Evolutionary conservation across 2,113 vertebrate genomes (phyloP).

Genomic region (Psophia crepitans): DNA sequence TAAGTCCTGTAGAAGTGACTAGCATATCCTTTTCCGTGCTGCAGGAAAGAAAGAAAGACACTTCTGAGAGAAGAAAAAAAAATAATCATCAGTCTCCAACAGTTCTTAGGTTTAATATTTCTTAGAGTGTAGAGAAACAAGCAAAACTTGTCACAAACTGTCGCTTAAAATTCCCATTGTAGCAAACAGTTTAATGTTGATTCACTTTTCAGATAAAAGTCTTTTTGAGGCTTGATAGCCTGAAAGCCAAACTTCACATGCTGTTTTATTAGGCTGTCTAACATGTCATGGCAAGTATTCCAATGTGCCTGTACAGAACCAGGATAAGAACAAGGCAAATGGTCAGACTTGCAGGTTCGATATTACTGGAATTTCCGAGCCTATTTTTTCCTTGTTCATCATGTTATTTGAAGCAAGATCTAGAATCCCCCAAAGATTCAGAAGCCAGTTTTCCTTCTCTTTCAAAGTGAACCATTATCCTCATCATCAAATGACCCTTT

Average conservation of each 20-base stretch:
- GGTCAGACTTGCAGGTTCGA: not conserved
- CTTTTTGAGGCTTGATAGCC: not conserved
- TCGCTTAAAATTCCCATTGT: not conserved
- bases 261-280: conserved; percentile 2
- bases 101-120: conserved; percentile 26
- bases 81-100: not conserved
- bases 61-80: conserved; percentile 61
- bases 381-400: not conserved
- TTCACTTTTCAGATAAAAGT: not conserved
- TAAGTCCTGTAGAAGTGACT: conserved; percentile 94
- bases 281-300: not conserved
- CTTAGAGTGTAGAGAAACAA: conserved; percentile 10
- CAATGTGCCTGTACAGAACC: not conserved
- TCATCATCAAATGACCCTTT: conserved; percentile 32
- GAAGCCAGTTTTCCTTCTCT: conserved; percentile 2
- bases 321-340: not conserved
- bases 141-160: not conserved
- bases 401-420: not conserved
- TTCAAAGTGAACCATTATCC: conserved; percentile 55
- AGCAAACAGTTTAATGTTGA: not conserved
- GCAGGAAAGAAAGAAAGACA: conserved; percentile 78
- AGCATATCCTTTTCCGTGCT: conserved; percentile 99
- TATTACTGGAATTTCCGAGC: not conserved
- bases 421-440: conserved; percentile 7
- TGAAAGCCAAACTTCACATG: not conserved